Conservation (phyloP, 2,113 vertebrate species). For the Hiodon tergisus region DNA sequence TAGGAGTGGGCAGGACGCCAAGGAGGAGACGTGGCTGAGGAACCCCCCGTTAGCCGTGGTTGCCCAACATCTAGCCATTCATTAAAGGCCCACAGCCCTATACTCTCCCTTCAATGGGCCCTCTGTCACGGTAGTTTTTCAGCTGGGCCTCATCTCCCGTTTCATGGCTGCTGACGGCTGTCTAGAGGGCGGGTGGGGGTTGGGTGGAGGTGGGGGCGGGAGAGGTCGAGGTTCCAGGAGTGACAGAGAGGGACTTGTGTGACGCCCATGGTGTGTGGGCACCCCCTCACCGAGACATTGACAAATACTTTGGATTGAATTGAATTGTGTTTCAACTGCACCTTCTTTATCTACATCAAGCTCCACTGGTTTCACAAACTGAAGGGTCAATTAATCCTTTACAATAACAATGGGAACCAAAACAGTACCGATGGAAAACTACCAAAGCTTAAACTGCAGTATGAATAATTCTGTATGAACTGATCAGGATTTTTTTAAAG, state of each 20-base stretch:
- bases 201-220: background rate
- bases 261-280: background rate
- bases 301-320: background rate
- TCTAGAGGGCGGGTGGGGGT: background rate
- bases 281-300: background rate
- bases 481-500: no score
- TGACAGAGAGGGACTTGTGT: conserved; percentile 9
- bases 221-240: no score
- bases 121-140: conserved; percentile 1
- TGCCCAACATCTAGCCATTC: conserved; percentile 1
- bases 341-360: background rate
- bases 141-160: conserved; percentile 7
- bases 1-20: background rate
- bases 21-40: background rate
- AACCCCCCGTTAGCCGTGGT: background rate
- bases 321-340: background rate
- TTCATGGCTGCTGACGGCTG: background rate
- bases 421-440: background rate
- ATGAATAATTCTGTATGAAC: no score
- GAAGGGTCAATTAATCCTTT: no score
- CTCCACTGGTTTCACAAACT: no score
- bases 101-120: background rate
- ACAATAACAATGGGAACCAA: background rate
- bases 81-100: background rate
- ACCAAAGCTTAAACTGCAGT: background rate